Conservation (phyloP, 2,113 vertebrate genomes). For the Aegypius monachus region DNA sequence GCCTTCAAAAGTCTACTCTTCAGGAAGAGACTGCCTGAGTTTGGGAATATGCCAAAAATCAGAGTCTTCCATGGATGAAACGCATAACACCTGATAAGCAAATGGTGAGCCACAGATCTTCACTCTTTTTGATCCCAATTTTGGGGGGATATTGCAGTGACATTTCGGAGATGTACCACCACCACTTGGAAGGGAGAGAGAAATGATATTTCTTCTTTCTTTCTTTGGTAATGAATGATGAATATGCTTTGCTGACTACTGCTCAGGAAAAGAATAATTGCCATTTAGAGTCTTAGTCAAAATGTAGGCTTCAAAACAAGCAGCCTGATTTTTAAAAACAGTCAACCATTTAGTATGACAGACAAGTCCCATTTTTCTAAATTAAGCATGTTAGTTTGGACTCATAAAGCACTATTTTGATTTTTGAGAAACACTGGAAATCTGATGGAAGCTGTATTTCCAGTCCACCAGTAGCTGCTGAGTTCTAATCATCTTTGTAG, state of each 20-base stretch:
- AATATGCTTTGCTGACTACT: background rate
- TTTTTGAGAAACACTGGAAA: background rate
- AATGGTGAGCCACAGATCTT: background rate
- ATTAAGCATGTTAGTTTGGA: background rate
- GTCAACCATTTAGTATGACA: background rate
- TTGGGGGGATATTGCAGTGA: background rate
- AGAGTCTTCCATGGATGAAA: background rate
- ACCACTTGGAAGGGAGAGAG: background rate
- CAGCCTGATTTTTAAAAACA: background rate
- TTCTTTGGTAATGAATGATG: background rate
- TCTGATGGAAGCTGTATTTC: background rate
- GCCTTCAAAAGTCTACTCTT: background rate
- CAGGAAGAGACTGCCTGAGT: background rate
- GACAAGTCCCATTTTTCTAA: background rate
- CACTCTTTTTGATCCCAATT: background rate
- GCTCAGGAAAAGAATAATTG: background rate
- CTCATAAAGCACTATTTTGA: background rate
- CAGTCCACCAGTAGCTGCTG: background rate
- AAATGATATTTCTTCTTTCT: background rate
- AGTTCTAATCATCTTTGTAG: background rate
- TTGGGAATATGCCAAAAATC: background rate
- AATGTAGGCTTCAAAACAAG: background rate
- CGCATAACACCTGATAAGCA: background rate
- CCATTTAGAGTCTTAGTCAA: background rate
- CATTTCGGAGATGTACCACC: background rate